phyloP scores from a whole-genome alignment of 2,113 vertebrate genomes.

The Rousettus leschenaultii region DNA sequence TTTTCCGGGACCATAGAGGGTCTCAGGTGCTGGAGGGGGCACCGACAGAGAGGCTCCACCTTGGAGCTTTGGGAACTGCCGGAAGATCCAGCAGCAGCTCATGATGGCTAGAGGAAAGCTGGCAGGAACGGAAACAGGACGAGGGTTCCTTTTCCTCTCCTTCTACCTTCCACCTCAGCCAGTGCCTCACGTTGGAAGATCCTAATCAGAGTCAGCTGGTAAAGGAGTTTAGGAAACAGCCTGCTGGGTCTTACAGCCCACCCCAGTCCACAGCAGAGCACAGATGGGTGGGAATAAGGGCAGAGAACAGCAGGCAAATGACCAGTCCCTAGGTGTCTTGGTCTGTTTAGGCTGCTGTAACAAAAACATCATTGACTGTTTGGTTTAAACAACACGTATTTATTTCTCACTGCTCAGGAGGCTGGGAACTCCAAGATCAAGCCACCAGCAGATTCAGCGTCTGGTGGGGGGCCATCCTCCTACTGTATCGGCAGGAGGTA shows the following conservation, averaged over 20 bases:
- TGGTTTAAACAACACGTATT: neutral
- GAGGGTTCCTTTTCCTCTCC: neutral
- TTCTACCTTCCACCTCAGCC: neutral
- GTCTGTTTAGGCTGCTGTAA: neutral
- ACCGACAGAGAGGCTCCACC: neutral
- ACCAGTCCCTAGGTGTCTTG: neutral
- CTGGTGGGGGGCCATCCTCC: neutral
- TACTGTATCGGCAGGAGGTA: neutral
- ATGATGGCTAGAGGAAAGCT: neutral
- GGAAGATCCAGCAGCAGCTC: neutral
- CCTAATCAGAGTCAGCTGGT: neutral
- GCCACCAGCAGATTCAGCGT: neutral
- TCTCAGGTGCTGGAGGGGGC: neutral
- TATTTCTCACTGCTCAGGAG: neutral
- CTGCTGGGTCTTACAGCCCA: neutral
- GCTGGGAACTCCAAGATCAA: neutral
- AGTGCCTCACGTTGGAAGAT: neutral
- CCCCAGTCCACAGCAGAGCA: rapidly evolving
- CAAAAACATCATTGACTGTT: neutral
- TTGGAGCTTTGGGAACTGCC: neutral
- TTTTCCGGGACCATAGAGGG: neutral
- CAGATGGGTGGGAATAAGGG: neutral
- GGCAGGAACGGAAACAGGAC: neutral
- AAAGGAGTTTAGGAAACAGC: neutral
- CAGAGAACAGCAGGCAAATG: neutral